Evolutionary conservation across 2,113 vertebrate genomes (phyloP).

Genomic region (Vidua chalybeata): DNA sequence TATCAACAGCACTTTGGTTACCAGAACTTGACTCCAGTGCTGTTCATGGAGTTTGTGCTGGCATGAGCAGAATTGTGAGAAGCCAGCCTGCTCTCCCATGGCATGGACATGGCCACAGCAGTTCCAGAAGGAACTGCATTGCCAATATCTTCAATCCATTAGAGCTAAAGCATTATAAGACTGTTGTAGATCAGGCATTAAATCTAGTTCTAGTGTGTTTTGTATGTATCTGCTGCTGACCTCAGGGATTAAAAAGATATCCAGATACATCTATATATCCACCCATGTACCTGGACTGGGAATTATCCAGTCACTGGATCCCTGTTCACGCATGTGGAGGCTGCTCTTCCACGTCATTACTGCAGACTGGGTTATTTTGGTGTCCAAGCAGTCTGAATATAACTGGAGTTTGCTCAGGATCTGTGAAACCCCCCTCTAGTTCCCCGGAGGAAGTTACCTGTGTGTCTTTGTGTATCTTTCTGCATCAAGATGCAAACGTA

Average conservation of each 20-base stretch:
- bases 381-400: neutral
- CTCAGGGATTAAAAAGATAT: neutral
- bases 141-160: neutral
- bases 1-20: neutral
- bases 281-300: neutral
- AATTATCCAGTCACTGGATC: neutral
- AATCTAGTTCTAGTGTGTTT: neutral
- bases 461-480: neutral
- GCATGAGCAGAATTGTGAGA: neutral
- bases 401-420: neutral
- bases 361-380: neutral
- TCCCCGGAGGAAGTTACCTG: neutral
- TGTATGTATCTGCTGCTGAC: neutral
- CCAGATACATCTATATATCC: neutral
- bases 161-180: neutral
- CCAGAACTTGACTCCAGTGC: neutral
- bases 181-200: neutral
- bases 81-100: neutral
- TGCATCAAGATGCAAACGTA: neutral
- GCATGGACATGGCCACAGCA: neutral
- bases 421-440: neutral
- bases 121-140: neutral
- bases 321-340: neutral
- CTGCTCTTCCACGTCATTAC: neutral
- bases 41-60: neutral